These are phyloP conservation scores for Stichopus horrens DNA, from an alignment of 53 echinoderm and acorn worm species.

Conservation along the genomic window DNA sequence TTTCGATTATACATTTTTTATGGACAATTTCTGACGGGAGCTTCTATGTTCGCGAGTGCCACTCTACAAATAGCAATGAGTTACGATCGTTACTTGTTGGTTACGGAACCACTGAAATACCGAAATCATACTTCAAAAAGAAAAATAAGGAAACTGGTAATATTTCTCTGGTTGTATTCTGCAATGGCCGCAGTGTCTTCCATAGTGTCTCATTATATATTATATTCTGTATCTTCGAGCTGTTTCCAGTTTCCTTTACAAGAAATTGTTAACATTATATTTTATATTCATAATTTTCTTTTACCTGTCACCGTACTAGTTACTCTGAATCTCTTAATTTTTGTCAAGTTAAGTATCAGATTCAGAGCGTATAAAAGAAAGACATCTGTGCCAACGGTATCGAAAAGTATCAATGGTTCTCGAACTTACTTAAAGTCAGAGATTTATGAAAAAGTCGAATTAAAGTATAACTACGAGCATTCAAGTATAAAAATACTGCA, in stretches of 20 bases:
- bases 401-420: too few species aligned
- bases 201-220: neutral
- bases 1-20: neutral
- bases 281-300: neutral
- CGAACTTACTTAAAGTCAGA: too few species aligned
- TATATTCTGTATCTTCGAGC: neutral
- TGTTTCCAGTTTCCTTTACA: neutral
- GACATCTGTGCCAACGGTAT: neutral
- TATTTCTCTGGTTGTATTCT: neutral
- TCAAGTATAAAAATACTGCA: too few species aligned
- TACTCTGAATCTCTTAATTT: neutral
- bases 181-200: neutral
- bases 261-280: neutral
- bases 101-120: neutral
- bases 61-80: neutral
- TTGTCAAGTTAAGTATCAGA: conserved; percentile 1
- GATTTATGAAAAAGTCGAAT: too few species aligned
- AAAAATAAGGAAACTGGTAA: neutral
- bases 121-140: neutral
- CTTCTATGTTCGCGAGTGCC: neutral
- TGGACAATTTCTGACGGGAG: neutral
- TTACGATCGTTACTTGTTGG: neutral
- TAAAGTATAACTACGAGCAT: too few species aligned
- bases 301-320: neutral
- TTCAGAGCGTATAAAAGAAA: neutral